phyloP scores from a whole-genome alignment of 2,888 invertebrate genomes.

The Aplocera efformata region DNA sequence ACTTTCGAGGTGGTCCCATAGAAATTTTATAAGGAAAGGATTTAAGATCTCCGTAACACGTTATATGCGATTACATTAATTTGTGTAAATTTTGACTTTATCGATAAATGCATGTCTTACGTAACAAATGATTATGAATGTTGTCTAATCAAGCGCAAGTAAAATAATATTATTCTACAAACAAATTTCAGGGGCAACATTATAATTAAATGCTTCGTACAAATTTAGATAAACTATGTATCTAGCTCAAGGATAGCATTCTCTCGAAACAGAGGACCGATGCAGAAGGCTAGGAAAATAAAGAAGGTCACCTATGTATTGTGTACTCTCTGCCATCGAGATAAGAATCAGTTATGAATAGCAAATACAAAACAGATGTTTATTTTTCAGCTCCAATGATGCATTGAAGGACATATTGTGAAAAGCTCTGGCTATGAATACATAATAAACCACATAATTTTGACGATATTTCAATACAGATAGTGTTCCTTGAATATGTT shows the following conservation, averaged over 20 bases:
- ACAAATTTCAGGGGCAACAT: constrained; percentile 4
- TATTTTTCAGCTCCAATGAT: constrained; percentile 10
- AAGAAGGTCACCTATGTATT: constrained; percentile 10
- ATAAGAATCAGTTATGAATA: constrained; percentile 6
- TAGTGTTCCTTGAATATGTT: no score
- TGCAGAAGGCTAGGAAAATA: constrained; percentile 10
- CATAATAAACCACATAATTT: no score
- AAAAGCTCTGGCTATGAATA: not conserved
- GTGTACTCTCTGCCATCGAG: constrained; percentile 3
- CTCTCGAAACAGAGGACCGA: not conserved
- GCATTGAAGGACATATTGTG: constrained; percentile 7
- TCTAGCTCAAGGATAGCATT: constrained; percentile 14
- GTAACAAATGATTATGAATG: no score
- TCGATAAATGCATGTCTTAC: no score
- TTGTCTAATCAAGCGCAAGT: no score
- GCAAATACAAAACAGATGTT: constrained; percentile 6
- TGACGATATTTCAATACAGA: no score
- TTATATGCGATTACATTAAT: no score
- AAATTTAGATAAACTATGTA: constrained; percentile 5
- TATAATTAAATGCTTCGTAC: constrained; percentile 1
- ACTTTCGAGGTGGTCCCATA: no score
- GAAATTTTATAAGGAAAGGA: no score
- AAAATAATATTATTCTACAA: not conserved
- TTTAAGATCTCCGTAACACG: no score
- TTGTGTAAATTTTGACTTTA: no score